Conservation (phyloP, 1,140 invertebrate genomes). For the Drosophila rhopaloa region DNA sequence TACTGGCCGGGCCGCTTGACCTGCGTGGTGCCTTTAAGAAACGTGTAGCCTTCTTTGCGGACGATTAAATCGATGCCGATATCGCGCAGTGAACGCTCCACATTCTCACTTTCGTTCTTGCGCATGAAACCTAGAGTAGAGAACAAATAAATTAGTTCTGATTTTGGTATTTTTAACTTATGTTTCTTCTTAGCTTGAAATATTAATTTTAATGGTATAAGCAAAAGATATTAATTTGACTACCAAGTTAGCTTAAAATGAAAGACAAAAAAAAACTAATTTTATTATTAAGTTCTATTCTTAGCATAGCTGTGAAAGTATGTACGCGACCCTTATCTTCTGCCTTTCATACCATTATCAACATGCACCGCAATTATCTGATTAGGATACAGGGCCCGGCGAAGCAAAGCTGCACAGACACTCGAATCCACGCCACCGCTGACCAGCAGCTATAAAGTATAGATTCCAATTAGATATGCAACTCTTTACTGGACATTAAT, state of each 20-base stretch:
- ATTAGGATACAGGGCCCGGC: conserved; percentile 94
- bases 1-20: conserved; percentile 86
- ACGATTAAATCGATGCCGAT: conserved; percentile 95
- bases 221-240: no score
- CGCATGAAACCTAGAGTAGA: conserved; percentile 93
- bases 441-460: conserved; percentile 90
- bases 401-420: conserved; percentile 97
- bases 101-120: conserved; percentile 96
- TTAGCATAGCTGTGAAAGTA: neutral
- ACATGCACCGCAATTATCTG: conserved; percentile 99
- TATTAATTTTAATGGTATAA: neutral
- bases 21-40: conserved; percentile 91
- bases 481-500: neutral
- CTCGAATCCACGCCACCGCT: conserved; percentile 99
- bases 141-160: neutral
- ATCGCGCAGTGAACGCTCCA: conserved; percentile 93
- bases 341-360: conserved; percentile 91
- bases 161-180: neutral
- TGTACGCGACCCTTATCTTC: neutral
- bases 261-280: neutral
- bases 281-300: neutral
- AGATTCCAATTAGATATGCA: neutral
- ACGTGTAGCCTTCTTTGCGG: conserved; percentile 90
- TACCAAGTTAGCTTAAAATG: no score
- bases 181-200: neutral